These are phyloP conservation scores for Tricholauxania praeusta DNA, from an alignment of 2,888 invertebrate species.

Conservation along the genomic window DNA sequence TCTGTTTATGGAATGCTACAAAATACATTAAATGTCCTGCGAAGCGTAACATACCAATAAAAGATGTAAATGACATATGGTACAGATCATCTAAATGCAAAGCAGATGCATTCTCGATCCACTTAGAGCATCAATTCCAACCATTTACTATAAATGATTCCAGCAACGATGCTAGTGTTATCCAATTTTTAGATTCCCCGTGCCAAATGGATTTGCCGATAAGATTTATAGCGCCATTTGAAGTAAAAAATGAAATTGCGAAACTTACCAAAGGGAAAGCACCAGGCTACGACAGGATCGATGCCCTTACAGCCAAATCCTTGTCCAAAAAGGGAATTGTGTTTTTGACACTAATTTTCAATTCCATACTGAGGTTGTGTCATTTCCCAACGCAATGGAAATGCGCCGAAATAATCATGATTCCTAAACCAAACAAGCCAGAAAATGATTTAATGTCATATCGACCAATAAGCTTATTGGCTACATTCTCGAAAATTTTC, in stretches of 20 bases:
- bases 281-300: not conserved
- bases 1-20: not conserved
- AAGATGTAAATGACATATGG: not conserved
- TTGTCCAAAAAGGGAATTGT: not conserved
- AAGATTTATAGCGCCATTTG: no score
- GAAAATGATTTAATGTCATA: constrained; percentile 10
- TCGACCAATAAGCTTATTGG: constrained; percentile 11
- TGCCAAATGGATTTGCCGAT: constrained; percentile 5
- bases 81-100: not conserved
- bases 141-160: not conserved
- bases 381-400: constrained; percentile 8
- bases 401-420: constrained; percentile 25
- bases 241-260: not conserved
- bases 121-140: not conserved
- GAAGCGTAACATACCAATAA: not conserved
- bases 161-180: not conserved
- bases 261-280: not conserved
- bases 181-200: not conserved
- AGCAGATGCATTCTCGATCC: not conserved
- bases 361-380: not conserved
- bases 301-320: not conserved
- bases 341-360: not conserved
- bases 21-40: not conserved
- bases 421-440: constrained; percentile 13
- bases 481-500: constrained; percentile 13